phyloP scores from a whole-genome alignment of 1,140 invertebrate species.

The Holotrichia oblita region DNA sequence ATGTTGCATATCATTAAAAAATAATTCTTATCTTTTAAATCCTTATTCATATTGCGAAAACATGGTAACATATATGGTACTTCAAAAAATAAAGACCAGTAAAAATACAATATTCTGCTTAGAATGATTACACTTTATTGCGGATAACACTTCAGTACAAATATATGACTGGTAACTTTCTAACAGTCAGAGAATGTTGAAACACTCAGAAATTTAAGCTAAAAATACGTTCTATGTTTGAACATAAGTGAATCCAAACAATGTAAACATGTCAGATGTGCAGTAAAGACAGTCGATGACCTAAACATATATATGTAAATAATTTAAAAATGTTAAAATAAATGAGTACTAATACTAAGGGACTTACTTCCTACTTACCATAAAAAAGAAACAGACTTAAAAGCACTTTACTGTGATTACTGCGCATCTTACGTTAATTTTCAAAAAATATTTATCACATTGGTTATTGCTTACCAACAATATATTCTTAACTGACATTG shows the following conservation, averaged over 20 bases:
- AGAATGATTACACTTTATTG: slow-evolving; percentile 38
- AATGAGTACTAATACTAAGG: slow-evolving; percentile 26
- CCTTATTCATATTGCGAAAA: too few relatives aligned
- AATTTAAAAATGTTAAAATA: slow-evolving; percentile 25
- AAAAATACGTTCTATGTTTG: slow-evolving; percentile 34
- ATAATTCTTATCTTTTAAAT: too few relatives aligned
- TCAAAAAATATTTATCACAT: slow-evolving; percentile 39
- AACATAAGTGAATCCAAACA: slow-evolving; percentile 24
- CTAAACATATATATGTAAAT: slow-evolving; percentile 9
- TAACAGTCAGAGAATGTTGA: slow-evolving; percentile 40
- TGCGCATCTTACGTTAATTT: background rate
- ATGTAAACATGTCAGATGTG: slow-evolving; percentile 9
- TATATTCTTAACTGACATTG: slow-evolving; percentile 39
- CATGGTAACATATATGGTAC: too few relatives aligned
- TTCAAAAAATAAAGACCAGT: background rate
- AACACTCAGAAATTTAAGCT: slow-evolving; percentile 39
- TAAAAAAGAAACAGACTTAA: slow-evolving; percentile 32
- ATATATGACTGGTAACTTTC: slow-evolving; percentile 40
- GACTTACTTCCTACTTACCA: slow-evolving; percentile 3
- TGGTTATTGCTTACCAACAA: slow-evolving; percentile 42
- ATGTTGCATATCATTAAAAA: too few relatives aligned
- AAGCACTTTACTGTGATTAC: slow-evolving; percentile 10
- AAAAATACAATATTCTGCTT: background rate
- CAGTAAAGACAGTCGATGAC: slow-evolving; percentile 23
- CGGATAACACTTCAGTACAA: slow-evolving; percentile 39